A percentile compares a stretch with the other conserved stretches of the same genome.
These are phyloP conservation scores for Pseudorectes ferrugineus DNA, from an alignment of 2,113 vertebrate genomes.

Conservation along the genomic window DNA sequence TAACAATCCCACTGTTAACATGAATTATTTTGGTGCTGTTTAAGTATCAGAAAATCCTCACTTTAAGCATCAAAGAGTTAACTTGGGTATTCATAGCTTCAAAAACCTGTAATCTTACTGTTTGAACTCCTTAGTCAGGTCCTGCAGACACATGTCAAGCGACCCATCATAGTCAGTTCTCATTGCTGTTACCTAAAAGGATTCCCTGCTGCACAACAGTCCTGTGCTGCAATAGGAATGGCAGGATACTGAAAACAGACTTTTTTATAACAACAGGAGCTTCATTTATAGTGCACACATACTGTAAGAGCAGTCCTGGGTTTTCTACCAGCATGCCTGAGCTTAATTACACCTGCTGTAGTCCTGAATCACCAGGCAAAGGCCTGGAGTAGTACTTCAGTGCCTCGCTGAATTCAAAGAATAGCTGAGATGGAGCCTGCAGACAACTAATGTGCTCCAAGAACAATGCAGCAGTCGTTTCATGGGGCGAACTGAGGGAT, in stretches of 20 bases:
- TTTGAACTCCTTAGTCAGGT: background rate
- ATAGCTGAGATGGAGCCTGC: slow-evolving; percentile 9
- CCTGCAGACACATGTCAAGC: background rate
- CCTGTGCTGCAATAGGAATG: background rate
- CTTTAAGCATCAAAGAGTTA: background rate
- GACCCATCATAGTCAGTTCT: background rate
- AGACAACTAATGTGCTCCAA: slow-evolving; percentile 20
- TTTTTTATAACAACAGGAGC: slow-evolving; percentile 31
- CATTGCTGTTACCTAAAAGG: slow-evolving; percentile 10
- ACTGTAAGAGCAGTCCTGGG: background rate
- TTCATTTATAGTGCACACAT: background rate
- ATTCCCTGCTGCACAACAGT: slow-evolving; percentile 15
- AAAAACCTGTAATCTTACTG: background rate
- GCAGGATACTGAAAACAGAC: slow-evolving; percentile 23
- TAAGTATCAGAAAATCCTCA: background rate
- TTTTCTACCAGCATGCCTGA: slow-evolving; percentile 39
- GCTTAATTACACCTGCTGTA: slow-evolving; percentile 39
- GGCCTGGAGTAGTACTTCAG: slow-evolving; percentile 2
- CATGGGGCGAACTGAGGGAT: background rate
- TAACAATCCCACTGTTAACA: background rate
- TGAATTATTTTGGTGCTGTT: background rate
- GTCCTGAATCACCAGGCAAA: slow-evolving; percentile 16
- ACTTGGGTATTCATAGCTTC: background rate
- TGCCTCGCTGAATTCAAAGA: slow-evolving; percentile 33
- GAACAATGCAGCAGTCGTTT: background rate